Evolutionary conservation across 2,888 invertebrate genomes (phyloP), one percentile per base, ranked within the genome.

Genomic region (Scaeva pyrastri): DNA sequence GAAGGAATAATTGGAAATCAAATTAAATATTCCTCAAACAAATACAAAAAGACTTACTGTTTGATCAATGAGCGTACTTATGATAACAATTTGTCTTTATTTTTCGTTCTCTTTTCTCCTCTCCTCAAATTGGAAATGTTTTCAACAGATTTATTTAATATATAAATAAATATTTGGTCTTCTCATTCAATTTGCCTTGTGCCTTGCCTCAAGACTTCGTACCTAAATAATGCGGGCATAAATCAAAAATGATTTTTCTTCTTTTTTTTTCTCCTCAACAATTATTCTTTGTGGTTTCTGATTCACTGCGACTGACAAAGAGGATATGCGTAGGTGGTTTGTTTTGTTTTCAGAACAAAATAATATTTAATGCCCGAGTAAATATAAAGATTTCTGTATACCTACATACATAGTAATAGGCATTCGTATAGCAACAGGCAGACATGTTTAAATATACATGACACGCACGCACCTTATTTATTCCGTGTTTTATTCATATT

Each of bases 391-490:
- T 36, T 56, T 56, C 16, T 36, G 2, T 36, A 2, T 31, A 26
- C 14, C 14, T 43, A 14, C 14, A 10, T 21, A 14, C 6, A 60
- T 23, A 41, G 12, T 41, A 43, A 41, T 60, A 21, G 12, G 7
- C 5, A 43, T 7, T 1, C 21, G 14, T 23, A 52, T 23, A 62
- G 11, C 62, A 62, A 62, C 62, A 62, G 43, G 6, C 41, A 43
- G n/a, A 62, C 6, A 16, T 62, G 11, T 62, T 62, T 26, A 11
- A 43, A 45, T 62, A 26, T 62, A 26, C 21, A 60, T 23, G 10
- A 26, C 43, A 62, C 43, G 43, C 43, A 62, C 62, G 62, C 62
- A 62, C 41, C 62, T 43, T 62, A 14, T 62, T 62, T 43, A 16
- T 43, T 36, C 26, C 36, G 21, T 55, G 55, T 10, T 64, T 2